Evolutionary conservation across 2,888 invertebrate species (phyloP).

Genomic region (Theretra japonica): DNA sequence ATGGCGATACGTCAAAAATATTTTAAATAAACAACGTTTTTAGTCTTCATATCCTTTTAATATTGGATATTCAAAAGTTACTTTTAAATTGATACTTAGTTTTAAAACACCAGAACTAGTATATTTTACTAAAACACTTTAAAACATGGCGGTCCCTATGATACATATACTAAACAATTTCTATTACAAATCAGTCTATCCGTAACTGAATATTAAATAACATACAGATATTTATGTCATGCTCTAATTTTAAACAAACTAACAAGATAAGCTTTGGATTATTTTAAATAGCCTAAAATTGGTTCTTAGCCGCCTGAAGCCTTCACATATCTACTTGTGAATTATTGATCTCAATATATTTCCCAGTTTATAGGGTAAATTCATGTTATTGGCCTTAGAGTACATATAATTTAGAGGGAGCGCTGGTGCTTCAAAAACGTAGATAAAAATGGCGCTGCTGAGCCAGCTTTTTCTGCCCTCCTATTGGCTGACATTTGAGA

Average conservation of each 20-base stretch:
- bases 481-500: too few species aligned
- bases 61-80: too few species aligned
- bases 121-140: slow-evolving; percentile 10
- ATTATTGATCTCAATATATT: slow-evolving; percentile 36
- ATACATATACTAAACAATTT: slow-evolving; percentile 35
- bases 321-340: slow-evolving; percentile 52
- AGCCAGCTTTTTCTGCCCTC: too few species aligned
- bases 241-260: slow-evolving; percentile 53
- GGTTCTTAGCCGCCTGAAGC: slow-evolving; percentile 59
- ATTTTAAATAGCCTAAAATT: slow-evolving; percentile 56
- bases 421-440: too few species aligned
- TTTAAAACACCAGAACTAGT: neutral
- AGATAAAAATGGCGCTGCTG: too few species aligned
- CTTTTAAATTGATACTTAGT: too few species aligned
- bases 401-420: too few species aligned
- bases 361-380: slow-evolving; percentile 7
- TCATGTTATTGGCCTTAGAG: neutral
- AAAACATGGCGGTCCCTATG: slow-evolving; percentile 10
- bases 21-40: too few species aligned
- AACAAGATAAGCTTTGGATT: slow-evolving; percentile 67
- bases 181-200: slow-evolving; percentile 44
- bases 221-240: slow-evolving; percentile 55
- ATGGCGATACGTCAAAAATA: neutral
- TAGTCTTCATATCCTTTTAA: too few species aligned
- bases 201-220: slow-evolving; percentile 43